These are phyloP conservation scores for Trigoniulus corallinus DNA, from an alignment of 1,140 invertebrate species.

Conservation along the genomic window DNA sequence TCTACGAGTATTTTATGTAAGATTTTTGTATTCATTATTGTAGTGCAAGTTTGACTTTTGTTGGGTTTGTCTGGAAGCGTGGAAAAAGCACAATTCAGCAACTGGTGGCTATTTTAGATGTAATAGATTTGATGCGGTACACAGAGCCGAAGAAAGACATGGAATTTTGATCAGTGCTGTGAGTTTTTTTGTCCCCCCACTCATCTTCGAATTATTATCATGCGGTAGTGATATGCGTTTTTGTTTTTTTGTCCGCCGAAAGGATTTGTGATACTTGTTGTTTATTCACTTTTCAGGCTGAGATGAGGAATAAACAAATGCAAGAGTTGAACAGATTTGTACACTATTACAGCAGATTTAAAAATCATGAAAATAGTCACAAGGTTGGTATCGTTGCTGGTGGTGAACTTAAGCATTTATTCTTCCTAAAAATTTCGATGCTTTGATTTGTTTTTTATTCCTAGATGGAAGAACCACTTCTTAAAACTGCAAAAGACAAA, in stretches of 20 bases:
- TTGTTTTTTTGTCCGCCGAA: too few species aligned
- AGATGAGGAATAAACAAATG: slow-evolving; percentile 35
- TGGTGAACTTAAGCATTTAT: neutral
- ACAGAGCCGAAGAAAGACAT: slow-evolving; percentile 44
- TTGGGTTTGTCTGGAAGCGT: slow-evolving; percentile 56
- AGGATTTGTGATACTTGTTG: too few species aligned
- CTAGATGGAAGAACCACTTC: slow-evolving; percentile 42
- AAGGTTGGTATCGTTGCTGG: slow-evolving; percentile 18
- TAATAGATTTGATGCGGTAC: slow-evolving; percentile 46
- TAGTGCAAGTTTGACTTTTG: slow-evolving; percentile 60
- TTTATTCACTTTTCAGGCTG: slow-evolving; percentile 36
- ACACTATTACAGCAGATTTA: slow-evolving; percentile 46
- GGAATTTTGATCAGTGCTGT: slow-evolving; percentile 38
- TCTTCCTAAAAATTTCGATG: slow-evolving; percentile 13
- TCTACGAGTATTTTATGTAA: slow-evolving; percentile 1
- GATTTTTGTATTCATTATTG: slow-evolving; percentile 16
- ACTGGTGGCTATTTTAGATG: slow-evolving; percentile 58
- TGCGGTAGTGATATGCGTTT: neutral
- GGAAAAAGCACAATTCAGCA: slow-evolving; percentile 52
- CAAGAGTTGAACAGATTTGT: slow-evolving; percentile 46
- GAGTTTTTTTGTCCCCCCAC: slow-evolving; percentile 6
- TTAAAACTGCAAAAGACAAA: slow-evolving; percentile 40
- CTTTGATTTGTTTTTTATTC: too few species aligned
- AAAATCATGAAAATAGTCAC: slow-evolving; percentile 46
- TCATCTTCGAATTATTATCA: neutral